Base-by-base conservation (phyloP, 2,888 invertebrate species). In the Acronicta leporina region DNA sequence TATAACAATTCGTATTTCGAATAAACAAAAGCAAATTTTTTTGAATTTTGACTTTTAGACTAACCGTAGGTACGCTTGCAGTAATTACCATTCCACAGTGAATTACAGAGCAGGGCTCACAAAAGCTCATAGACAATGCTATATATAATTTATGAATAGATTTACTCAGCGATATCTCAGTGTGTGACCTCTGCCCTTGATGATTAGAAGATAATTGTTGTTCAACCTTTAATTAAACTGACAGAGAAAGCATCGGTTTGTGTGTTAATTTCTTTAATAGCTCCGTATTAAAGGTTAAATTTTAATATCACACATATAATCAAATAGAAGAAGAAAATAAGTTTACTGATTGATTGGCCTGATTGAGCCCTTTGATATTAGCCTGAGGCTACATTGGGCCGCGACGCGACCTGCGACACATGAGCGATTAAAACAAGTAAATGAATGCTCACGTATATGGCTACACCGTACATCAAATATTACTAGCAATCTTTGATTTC, bases 191-290 rank as follows among this genome's bases (percentile, higher is more conserved):
- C 20, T 67, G 43, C 14, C 41, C 54, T 35, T 20, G 5, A 40
- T 46, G 13, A 53, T 59, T 42, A 43, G 11, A 13, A 6, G 3
- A 33, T 27, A 27, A 43, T 55, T 43, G 41, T 25, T 25, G 7
- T 30, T 49, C 27, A 33, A 33, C 15, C 14, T 16, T 13, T 49
- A 44, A 54, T 66, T 55, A 38, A 50, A 47, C 6, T 50, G 15
- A n/a, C 13, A 11, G 53, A 54, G 66, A 67, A 67, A 67, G 61
- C 44, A 38, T 35, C 13, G 33, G 33, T 8, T 25, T 66, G 30
- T 13, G 10, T 30, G n/a, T 38, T 38, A 30, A 30, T 42, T 14
- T 51, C 49, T 49, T 49, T 5, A 33, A 35, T 13, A 49, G 27
- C 11, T 11, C 14, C 35, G 8, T 8, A 7, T 13, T 25, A 44